Evolutionary conservation across 1,140 invertebrate species (phyloP), one percentile per base, ranked within the genome.

Genomic region (Bombus pascuorum): DNA sequence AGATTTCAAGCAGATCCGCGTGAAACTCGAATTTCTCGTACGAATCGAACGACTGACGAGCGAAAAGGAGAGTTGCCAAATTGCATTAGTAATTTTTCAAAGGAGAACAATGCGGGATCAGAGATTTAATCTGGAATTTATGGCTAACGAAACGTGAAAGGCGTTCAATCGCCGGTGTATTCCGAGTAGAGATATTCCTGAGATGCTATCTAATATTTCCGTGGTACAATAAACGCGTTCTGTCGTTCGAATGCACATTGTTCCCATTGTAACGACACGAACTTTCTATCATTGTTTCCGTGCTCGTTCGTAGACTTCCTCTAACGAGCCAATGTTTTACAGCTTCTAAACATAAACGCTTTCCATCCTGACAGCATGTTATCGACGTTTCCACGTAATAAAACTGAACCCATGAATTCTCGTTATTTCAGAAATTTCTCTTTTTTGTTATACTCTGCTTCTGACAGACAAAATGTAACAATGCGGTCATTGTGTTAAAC

Each of bases 251-350:
- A 42, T 39, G 74, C 74, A 39, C 74, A 57, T 77, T 57, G 81
- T 66, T 57, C 25, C 74, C 37, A 78, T 77, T 77, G 47, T 78
- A 83, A 66, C 57, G 39, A 74, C 22, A 39, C 65, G 22, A 83
- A 83, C 82, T 83, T 83, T 83, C 82, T 83, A 83, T 57, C 74
- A 78, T 83, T 83, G 82, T 83, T 83, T 83, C 82, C 74, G n/a
- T 22, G 72, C 22, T 13, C 34, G 53, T 44, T 59, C 39, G 37
- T 53, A 32, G 53, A 62, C 68, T 73, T 81, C 80, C 65, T 78
- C n/a, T 78, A 83, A 78, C 65, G 37, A 78, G 74, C 4, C 22
- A 18, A 70, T 47, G 74, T 70, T 53, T 39, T 18, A 37, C 65
- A 44, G 39, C 34, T 32, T 47, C 62, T 34, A 37, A 47, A 66